Evolutionary conservation across 2,888 invertebrate genomes (phyloP).

Genomic region (Eristalinus sepulchralis): DNA sequence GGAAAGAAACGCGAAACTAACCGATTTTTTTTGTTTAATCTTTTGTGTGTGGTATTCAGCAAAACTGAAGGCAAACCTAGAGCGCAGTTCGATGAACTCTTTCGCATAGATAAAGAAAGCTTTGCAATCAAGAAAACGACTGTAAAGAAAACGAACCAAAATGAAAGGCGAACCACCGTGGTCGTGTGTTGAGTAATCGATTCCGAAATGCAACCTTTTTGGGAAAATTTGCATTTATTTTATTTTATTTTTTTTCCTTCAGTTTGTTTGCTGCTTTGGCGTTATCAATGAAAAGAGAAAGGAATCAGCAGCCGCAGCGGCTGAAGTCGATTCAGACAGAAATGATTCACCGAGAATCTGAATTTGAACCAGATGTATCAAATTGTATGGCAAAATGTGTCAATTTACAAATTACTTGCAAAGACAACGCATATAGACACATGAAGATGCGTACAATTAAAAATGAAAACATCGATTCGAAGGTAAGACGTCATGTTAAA

Average conservation of each 20-base stretch:
- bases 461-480: slow-evolving; percentile 36
- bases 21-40: neutral
- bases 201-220: slow-evolving; percentile 63
- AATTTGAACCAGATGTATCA: slow-evolving; percentile 12
- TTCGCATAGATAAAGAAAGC: slow-evolving; percentile 52
- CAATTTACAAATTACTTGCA: neutral
- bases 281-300: slow-evolving; percentile 54
- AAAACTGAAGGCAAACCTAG: slow-evolving; percentile 50
- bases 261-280: neutral
- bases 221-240: slow-evolving; percentile 55
- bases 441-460: slow-evolving; percentile 8
- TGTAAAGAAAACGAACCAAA: slow-evolving; percentile 10
- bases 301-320: slow-evolving; percentile 15
- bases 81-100: slow-evolving; percentile 68
- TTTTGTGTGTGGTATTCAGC: slow-evolving; percentile 23
- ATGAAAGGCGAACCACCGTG: slow-evolving; percentile 45
- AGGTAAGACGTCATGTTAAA: slow-evolving; percentile 49
- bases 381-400: neutral
- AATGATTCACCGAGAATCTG: neutral
- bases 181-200: slow-evolving; percentile 43
- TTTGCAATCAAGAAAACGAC: slow-evolving; percentile 38
- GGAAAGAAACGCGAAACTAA: slow-evolving; percentile 23
- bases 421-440: neutral
- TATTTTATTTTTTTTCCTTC: neutral
- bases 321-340: neutral